phyloP scores from a whole-genome alignment of 2,797 vertebrate genomes.

The Poeciliopsis infans region DNA sequence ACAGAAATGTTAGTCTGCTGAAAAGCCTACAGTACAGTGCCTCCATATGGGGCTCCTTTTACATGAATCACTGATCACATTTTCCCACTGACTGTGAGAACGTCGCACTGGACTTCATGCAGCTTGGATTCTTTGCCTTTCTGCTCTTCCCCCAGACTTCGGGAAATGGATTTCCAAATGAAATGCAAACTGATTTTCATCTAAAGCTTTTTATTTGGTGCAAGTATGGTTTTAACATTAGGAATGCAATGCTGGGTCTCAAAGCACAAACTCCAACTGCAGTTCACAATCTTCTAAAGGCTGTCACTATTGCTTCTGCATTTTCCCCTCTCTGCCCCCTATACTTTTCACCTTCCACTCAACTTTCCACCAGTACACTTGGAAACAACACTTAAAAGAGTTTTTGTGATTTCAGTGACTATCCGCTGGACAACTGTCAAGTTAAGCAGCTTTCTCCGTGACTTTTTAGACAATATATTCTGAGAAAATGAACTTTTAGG shows the following conservation, averaged over 20 bases:
- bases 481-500: background rate
- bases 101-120: background rate
- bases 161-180: background rate
- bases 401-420: background rate
- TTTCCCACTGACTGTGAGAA: background rate
- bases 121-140: background rate
- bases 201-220: background rate
- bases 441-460: background rate
- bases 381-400: background rate
- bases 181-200: background rate
- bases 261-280: background rate
- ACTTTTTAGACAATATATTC: background rate
- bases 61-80: background rate
- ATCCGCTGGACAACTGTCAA: background rate
- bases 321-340: background rate
- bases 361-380: conserved; percentile 1
- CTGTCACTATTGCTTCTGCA: background rate
- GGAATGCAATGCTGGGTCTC: background rate
- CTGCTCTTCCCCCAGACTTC: background rate
- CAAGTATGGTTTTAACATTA: background rate
- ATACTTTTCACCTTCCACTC: conserved; percentile 3
- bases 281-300: background rate
- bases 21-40: background rate
- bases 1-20: background rate
- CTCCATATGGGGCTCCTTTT: background rate